These are phyloP conservation scores for Rhadinocentrus ornatus DNA, from an alignment of 2,797 vertebrate species.

Conservation along the genomic window DNA sequence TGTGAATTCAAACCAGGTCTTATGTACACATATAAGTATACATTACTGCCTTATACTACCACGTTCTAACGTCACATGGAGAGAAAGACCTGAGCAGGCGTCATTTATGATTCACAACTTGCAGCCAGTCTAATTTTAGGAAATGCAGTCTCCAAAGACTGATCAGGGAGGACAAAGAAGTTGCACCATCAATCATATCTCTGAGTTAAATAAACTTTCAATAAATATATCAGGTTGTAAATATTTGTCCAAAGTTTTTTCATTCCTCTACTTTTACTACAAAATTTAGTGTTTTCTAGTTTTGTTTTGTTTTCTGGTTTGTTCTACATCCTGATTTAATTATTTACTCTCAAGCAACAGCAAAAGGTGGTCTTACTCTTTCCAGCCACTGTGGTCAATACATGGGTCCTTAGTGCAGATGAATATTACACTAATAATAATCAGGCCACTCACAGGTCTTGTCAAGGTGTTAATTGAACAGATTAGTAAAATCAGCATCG, in stretches of 20 bases:
- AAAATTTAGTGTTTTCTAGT: not conserved
- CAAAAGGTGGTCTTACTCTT: conserved; percentile 27
- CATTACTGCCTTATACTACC: conserved; percentile 75
- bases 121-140: conserved; percentile 62
- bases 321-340: conserved; percentile 17
- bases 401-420: conserved; percentile 82
- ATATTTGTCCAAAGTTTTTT: not conserved
- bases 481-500: conserved; percentile 90
- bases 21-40: conserved; percentile 13
- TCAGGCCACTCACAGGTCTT: conserved; percentile 94
- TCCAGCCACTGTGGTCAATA: conserved; percentile 10
- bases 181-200: conserved; percentile 20
- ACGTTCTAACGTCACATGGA: conserved; percentile 82
- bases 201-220: conserved; percentile 4
- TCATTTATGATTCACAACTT: conserved; percentile 91
- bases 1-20: conserved; percentile 39
- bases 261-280: not conserved
- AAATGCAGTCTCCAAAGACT: conserved; percentile 67
- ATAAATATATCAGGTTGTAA: not conserved
- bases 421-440: conserved; percentile 97
- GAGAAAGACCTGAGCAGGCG: conserved; percentile 88
- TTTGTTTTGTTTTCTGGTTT: not conserved
- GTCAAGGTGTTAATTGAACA: conserved; percentile 99
- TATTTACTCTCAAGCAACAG: conserved; percentile 22
- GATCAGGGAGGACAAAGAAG: conserved; percentile 31